These are phyloP conservation scores for Athalia circularis DNA, from an alignment of 2,888 invertebrate species.

Conservation along the genomic window DNA sequence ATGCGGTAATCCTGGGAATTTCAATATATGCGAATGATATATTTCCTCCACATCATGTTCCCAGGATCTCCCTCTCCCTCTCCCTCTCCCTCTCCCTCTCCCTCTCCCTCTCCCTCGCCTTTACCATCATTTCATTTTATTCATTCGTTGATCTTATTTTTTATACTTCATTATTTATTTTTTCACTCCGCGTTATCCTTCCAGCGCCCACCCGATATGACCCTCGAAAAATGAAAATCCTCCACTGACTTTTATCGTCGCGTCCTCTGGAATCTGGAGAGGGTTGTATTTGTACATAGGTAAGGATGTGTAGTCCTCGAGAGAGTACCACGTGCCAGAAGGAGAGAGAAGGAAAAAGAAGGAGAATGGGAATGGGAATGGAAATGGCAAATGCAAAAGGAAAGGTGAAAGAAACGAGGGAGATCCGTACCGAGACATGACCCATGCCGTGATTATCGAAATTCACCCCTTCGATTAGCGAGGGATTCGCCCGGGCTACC, in stretches of 20 bases:
- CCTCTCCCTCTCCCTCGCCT: too few species aligned
- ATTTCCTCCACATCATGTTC: too few species aligned
- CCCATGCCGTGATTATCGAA: slow-evolving; percentile 24
- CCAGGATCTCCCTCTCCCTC: too few species aligned
- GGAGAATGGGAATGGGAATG: too few species aligned
- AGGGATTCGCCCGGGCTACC: not conserved
- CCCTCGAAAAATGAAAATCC: not conserved
- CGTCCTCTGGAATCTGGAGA: not conserved
- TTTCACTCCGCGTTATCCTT: not conserved
- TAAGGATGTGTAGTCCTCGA: too few species aligned
- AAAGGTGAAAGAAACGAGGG: too few species aligned
- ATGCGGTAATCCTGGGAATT: not conserved
- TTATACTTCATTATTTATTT: not conserved
- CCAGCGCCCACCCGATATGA: not conserved
- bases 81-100: slow-evolving; percentile 4
- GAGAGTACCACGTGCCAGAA: too few species aligned
- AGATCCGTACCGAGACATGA: too few species aligned
- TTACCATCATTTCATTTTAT: not conserved
- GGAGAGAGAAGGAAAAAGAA: too few species aligned
- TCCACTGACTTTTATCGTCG: not conserved
- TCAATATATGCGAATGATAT: too few species aligned
- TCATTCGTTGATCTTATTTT: not conserved
- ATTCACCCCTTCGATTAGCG: slow-evolving; percentile 21
- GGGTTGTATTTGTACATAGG: too few species aligned
- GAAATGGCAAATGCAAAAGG: too few species aligned